Conservation (phyloP, 2,888 invertebrate genomes). For the Nemapogon koenigi region DNA sequence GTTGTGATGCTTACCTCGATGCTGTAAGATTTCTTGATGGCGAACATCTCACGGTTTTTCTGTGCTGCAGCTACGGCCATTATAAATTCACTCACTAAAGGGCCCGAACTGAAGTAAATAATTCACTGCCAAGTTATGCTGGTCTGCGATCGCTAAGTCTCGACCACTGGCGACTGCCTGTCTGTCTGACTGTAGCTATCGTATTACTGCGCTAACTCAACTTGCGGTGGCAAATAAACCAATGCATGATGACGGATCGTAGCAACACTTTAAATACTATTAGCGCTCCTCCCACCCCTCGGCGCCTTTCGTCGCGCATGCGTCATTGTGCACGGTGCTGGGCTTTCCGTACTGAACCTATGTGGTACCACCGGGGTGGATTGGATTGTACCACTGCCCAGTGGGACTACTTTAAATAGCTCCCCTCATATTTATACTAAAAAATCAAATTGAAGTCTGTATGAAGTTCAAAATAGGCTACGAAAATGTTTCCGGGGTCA, state of each 20-base stretch:
- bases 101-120: conserved; percentile 52
- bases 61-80: conserved; percentile 92
- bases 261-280: conserved; percentile 71
- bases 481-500: too few species aligned
- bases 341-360: too few species aligned
- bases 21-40: conserved; percentile 96
- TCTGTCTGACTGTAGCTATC: conserved; percentile 64
- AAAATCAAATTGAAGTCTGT: too few species aligned
- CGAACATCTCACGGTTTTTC: conserved; percentile 95
- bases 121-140: conserved; percentile 62
- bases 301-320: conserved; percentile 66
- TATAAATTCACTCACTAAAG: conserved; percentile 57
- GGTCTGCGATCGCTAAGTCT: conserved; percentile 62
- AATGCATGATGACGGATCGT: conserved; percentile 71
- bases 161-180: conserved; percentile 69
- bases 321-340: too few species aligned
- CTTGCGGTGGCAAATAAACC: conserved; percentile 72
- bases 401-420: too few species aligned
- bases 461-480: too few species aligned
- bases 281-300: conserved; percentile 63
- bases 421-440: too few species aligned
- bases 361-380: too few species aligned
- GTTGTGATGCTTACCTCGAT: conserved; percentile 80
- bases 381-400: too few species aligned
- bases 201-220: conserved; percentile 67